Percentiles rank a stretch among this genome's conserved stretches.
These are phyloP conservation scores for Tenebrosternarchus preto DNA, from an alignment of 2,113 vertebrate genomes.

Conservation along the genomic window DNA sequence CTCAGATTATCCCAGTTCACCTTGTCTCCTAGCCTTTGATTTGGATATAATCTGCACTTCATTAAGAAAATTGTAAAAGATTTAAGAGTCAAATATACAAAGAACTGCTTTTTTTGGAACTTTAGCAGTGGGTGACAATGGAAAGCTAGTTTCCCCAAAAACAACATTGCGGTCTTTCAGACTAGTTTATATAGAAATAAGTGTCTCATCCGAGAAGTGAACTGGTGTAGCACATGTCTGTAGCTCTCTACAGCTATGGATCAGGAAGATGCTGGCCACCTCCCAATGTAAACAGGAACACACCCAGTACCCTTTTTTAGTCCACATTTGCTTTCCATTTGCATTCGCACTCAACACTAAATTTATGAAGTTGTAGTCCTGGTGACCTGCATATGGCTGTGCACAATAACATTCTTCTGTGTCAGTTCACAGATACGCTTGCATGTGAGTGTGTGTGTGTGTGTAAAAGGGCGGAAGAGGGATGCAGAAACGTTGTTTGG, in stretches of 20 bases:
- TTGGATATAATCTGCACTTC: neutral
- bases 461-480: too few species aligned
- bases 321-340: constrained; percentile 39
- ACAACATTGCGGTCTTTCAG: constrained; percentile 9
- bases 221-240: neutral
- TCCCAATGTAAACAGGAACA: constrained; percentile 29
- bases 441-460: neutral
- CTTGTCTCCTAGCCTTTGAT: too few species aligned
- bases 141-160: too few species aligned
- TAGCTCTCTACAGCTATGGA: neutral
- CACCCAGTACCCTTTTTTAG: constrained; percentile 5
- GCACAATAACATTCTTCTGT: constrained; percentile 11
- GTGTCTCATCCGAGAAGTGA: neutral
- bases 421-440: constrained; percentile 7
- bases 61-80: neutral
- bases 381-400: neutral
- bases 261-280: neutral
- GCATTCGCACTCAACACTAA: neutral
- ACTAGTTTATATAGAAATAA: neutral
- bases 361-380: constrained; percentile 1
- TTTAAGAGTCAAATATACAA: neutral
- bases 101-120: neutral
- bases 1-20: too few species aligned
- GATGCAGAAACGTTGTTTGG: too few species aligned
- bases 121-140: too few species aligned